Evolutionary conservation across 2,888 invertebrate species (phyloP).

Genomic region (Gastracanthus pulcherrimus): DNA sequence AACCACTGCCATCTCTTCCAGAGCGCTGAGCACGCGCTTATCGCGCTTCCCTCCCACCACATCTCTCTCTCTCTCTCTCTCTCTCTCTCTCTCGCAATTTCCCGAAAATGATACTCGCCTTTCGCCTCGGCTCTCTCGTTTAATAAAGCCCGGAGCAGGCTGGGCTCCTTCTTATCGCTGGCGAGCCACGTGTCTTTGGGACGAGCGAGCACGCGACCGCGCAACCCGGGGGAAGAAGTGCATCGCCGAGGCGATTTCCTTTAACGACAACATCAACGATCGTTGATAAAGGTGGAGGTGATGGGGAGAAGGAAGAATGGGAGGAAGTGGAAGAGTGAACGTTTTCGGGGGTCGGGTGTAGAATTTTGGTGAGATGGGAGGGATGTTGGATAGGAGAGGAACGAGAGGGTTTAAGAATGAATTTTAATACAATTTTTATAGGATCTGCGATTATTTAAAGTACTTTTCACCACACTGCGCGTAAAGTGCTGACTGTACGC

Average conservation of each 20-base stretch:
- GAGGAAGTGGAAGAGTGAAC: no score
- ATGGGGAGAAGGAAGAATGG: no score
- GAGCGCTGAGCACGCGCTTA: conserved; percentile 18
- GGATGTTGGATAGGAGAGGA: no score
- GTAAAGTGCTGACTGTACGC: no score
- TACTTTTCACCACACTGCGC: no score
- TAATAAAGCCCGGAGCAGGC: conserved; percentile 41
- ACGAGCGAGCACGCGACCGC: background rate
- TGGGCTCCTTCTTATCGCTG: conserved; percentile 29
- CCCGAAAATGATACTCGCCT: conserved; percentile 45
- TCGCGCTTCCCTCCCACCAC: conserved; percentile 46
- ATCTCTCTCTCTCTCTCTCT: no score
- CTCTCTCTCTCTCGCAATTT: conserved; percentile 51
- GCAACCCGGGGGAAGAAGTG: background rate
- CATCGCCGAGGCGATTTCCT: conserved; percentile 33
- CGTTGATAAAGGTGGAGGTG: no score
- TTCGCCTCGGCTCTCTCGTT: background rate
- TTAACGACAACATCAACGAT: conserved; percentile 45
- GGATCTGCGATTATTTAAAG: no score
- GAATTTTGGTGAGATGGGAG: no score
- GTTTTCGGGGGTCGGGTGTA: no score
- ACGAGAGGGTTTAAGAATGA: no score
- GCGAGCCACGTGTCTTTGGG: conserved; percentile 22
- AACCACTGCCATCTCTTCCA: background rate
- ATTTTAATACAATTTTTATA: no score